These are phyloP conservation scores for Diglossa cyanea DNA, from an alignment of 2,797 vertebrate genomes.

Conservation along the genomic window DNA sequence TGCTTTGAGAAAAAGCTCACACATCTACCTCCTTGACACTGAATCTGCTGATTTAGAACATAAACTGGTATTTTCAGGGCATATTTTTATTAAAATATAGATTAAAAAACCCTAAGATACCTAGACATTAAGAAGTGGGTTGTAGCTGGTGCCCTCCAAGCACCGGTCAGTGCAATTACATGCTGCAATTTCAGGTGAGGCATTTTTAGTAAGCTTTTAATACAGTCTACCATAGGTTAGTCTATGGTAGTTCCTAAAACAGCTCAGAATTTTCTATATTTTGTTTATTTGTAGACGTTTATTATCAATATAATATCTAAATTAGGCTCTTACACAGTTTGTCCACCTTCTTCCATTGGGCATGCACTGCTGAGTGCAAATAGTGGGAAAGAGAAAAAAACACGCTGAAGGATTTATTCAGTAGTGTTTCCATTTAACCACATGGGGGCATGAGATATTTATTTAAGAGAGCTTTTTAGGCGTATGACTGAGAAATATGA, in stretches of 20 bases:
- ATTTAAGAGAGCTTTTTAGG: slow-evolving; percentile 19
- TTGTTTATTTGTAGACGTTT: not conserved
- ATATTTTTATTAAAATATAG: not conserved
- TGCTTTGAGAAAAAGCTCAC: not conserved
- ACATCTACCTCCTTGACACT: not conserved
- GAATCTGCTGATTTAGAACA: not conserved
- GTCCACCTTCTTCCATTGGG: not conserved
- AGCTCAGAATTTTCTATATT: not conserved
- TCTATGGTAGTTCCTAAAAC: not conserved
- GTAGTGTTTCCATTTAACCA: slow-evolving; percentile 57
- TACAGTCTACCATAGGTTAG: not conserved
- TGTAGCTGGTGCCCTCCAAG: not conserved
- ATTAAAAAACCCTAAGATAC: not conserved
- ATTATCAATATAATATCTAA: not conserved
- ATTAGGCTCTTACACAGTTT: not conserved
- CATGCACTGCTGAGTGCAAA: not conserved
- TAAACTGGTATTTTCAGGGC: not conserved
- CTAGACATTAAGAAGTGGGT: not conserved
- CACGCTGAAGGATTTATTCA: not conserved
- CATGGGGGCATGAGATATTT: slow-evolving; percentile 70
- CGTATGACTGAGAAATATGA: not conserved
- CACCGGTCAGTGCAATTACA: not conserved
- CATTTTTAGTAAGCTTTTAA: not conserved
- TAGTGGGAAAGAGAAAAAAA: not conserved
- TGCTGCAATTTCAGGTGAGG: not conserved